Evolutionary conservation across 2,113 vertebrate species (phyloP), one percentile per base, ranked within the genome.

Genomic region (Beaufortia kweichowensis): DNA sequence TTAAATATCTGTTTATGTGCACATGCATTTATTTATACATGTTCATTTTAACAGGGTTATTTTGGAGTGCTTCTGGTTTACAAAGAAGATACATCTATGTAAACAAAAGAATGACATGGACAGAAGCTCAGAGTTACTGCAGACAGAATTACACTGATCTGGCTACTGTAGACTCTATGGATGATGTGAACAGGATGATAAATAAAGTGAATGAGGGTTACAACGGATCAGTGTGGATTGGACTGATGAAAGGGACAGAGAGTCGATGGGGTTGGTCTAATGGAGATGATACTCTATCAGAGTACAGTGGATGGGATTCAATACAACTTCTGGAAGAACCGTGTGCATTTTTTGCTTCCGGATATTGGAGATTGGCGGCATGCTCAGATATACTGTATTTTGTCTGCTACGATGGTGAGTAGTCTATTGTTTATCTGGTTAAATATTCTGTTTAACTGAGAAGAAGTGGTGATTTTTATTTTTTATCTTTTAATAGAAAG

Each of bases 61-160:
- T n/a, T n/a, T n/a, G n/a, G n/a, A n/a, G n/a, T n/a, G n/a, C n/a
- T n/a, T n/a, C n/a, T n/a, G n/a, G n/a, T n/a, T n/a, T n/a, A n/a
- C n/a, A n/a, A n/a, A n/a, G n/a, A n/a, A n/a, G n/a, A n/a, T n/a
- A n/a, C n/a, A n/a, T n/a, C 60, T 78, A 41, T 41, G 31, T 78
- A 19, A 72, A 23, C 17, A 4, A 19, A 6, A 39, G 1, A 3
- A 56, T 4, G 19, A 72, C 31, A 29, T 79, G 77, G 77, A 6
- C 23, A 14, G 68, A 72, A 11, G 77, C 77, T 64, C 56, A 70
- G 76, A 76, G 66, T n/a, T n/a, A n/a, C n/a, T n/a, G n/a, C n/a
- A n/a, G n/a, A n/a, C n/a, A n/a, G n/a, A n/a, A n/a, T n/a, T n/a
- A n/a, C n/a, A n/a, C n/a, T n/a, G n/a, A n/a, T n/a, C n/a, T n/a